Base-by-base conservation (phyloP, 37 sponge, comb jelly and placozoan species). In the Theonella swinhoei region DNA sequence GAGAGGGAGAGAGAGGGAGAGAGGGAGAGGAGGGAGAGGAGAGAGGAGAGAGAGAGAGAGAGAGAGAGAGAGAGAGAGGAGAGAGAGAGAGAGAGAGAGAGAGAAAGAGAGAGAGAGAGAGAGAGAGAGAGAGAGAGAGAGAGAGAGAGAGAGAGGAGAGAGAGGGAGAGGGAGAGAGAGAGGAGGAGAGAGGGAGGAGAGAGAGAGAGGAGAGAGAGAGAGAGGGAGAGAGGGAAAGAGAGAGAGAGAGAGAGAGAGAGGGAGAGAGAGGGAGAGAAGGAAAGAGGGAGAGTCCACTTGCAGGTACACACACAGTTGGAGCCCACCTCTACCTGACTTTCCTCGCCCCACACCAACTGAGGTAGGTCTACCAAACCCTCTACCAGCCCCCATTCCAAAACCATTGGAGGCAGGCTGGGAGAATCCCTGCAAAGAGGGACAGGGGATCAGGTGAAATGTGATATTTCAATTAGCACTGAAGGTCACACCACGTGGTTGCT, bases 111-210 rank as follows among this genome's bases (percentile, higher is more conserved):
- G 7, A 76, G 4, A n/a, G 26, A 41, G 77, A 77, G 63, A 30
- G 85, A 54, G 39, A 28, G 23, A 76, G 36, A 75, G 76, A 58
- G 35, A 34, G 59, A 36, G 59, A 5, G 33, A 40, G n/a, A 74
- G 75, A 25, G 14, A 2, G 42, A 47, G 42, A 42, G 47, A 14
- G 70, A 14, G 33, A 35, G 32, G 70, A 36, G 77, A 60, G 38
- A 4, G 14, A 14, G 25, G 35, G 34, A 80, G 43, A 39, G 39
- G 31, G 60, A 30, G 11, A 22, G 7, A 59, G 81, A 40, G 80
- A 68, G 30, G 47, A 25, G 28, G 47, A 14, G 34, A 17, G 7
- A 29, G 4, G 7, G 32, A 1, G 26, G 30, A 9, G 8, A 11
- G 60, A 59, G 58, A 47, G 5, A 28, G 59, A 8, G 59, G 26